Percentiles rank a stretch among this genome's conserved stretches.
These are phyloP conservation scores for Euspilapteryx auroguttella DNA, from an alignment of 2,888 invertebrate genomes.

Conservation along the genomic window DNA sequence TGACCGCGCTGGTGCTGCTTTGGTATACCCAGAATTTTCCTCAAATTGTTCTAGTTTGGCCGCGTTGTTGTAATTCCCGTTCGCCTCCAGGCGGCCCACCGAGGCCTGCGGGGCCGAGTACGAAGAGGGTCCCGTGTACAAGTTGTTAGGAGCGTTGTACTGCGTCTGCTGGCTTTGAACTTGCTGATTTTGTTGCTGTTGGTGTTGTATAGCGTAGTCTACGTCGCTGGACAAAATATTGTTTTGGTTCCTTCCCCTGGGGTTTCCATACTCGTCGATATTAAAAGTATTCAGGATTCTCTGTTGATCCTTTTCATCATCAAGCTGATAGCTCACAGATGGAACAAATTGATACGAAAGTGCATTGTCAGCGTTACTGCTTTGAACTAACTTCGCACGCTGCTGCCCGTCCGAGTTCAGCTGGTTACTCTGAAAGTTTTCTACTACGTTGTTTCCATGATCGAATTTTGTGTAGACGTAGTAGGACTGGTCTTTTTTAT, in stretches of 20 bases:
- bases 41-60: conserved; percentile 30
- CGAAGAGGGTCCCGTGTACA: conserved; percentile 44
- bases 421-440: too few species aligned
- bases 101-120: conserved; percentile 43
- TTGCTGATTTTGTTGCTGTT: conserved; percentile 15
- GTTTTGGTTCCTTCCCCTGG: conserved; percentile 14
- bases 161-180: too few species aligned
- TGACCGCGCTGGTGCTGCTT: conserved; percentile 9
- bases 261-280: conserved; percentile 28
- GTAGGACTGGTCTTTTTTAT: conserved; percentile 43
- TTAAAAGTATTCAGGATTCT: conserved; percentile 27
- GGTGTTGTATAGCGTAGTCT: conserved; percentile 25
- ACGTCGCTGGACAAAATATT: conserved; percentile 19
- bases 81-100: conserved; percentile 25
- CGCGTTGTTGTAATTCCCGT: conserved; percentile 20
- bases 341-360: conserved; percentile 34
- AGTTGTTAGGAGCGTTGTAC: conserved; percentile 16
- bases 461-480: conserved; percentile 34
- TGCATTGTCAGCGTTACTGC: conserved; percentile 13
- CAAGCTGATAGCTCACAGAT: conserved; percentile 33
- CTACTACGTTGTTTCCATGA: conserved; percentile 11
- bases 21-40: conserved; percentile 9
- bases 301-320: conserved; percentile 34
- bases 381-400: conserved; percentile 14
- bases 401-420: conserved; percentile 7